Evolutionary conservation across 2,888 invertebrate genomes (phyloP), one percentile per base, ranked within the genome.

Genomic region (Bombylius discolor): DNA sequence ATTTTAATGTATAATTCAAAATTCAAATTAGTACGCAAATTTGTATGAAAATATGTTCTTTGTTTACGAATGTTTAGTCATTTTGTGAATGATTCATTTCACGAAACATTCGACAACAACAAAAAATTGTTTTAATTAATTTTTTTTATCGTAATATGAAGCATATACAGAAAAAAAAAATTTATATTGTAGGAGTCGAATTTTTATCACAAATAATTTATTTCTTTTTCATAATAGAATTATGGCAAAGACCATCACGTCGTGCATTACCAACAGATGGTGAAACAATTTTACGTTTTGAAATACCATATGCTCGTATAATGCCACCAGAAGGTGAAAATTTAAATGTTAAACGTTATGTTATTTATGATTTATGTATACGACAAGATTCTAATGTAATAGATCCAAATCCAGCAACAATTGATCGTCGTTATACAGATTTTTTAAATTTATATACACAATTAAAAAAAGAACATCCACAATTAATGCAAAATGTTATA

Each of bases 361-460:
- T 87, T 9, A 78, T 84, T 0, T 87, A 87, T 62, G 82, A 82
- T 66, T 66, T 87, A 53, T 81, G 80, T 68, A 80, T 83, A 42
- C 74, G 81, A 46, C 82, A 80, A 65, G 79, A 81, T 62, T 75
- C 78, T n/a, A 72, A 75, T 23, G 68, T 58, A 36, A 64, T 74
- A 60, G 85, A 85, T 70, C 69, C 76, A 44, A 78, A 81, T 60
- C 83, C 85, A 23, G 81, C 80, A 0, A 78, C 78, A 58, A 81
- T 86, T 51, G 84, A 85, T 65, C 74, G 87, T 53, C 77, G 87
- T 62, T 87, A 87, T 68, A 85, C 85, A 8, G 82, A 87, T 64
- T 87, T 87, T 68, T 72, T 81, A 52, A 80, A 80, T 59, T 73
- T 87, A 5, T 85, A 81, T 66, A 78, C 77, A 61, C 76, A 77